phyloP scores from a whole-genome alignment of 2,888 invertebrate genomes.

The Platycheirus rosarum region DNA sequence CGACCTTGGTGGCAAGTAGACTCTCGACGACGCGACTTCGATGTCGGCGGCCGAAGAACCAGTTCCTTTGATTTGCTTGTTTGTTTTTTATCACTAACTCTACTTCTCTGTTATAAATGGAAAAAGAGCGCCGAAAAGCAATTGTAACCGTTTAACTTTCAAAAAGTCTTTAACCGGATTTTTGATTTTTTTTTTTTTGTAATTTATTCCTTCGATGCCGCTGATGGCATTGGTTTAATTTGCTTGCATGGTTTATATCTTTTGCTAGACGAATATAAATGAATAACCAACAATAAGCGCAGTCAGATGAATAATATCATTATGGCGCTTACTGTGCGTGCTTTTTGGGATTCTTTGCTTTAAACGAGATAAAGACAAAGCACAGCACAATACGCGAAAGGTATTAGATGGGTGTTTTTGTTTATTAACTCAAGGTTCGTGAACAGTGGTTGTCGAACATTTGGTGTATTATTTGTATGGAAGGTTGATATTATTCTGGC shows the following conservation, averaged over 20 bases:
- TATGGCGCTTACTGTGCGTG: background rate
- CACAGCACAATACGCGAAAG: too few relatives aligned
- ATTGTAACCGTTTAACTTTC: conserved; percentile 64
- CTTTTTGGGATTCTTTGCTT: too few relatives aligned
- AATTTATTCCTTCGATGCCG: conserved; percentile 18
- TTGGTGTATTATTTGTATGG: too few relatives aligned
- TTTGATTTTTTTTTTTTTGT: conserved; percentile 32
- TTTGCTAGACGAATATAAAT: background rate
- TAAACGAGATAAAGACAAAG: too few relatives aligned
- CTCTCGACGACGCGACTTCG: conserved; percentile 8
- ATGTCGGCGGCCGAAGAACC: conserved; percentile 19
- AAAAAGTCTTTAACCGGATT: conserved; percentile 63
- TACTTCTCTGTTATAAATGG: background rate
- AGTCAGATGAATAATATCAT: background rate
- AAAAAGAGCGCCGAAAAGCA: conserved; percentile 55
- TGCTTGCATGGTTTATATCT: conserved; percentile 2
- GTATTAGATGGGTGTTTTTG: too few relatives aligned
- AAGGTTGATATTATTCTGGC: too few relatives aligned
- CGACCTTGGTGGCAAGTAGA: conserved; percentile 60
- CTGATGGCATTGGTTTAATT: conserved; percentile 9
- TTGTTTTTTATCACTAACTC: conserved; percentile 4
- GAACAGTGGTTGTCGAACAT: too few relatives aligned
- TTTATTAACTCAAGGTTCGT: too few relatives aligned
- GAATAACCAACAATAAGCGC: conserved; percentile 8
- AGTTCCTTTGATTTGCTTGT: conserved; percentile 11